Base-by-base conservation (phyloP, 2,797 vertebrate species). In the Paguma larvata region DNA sequence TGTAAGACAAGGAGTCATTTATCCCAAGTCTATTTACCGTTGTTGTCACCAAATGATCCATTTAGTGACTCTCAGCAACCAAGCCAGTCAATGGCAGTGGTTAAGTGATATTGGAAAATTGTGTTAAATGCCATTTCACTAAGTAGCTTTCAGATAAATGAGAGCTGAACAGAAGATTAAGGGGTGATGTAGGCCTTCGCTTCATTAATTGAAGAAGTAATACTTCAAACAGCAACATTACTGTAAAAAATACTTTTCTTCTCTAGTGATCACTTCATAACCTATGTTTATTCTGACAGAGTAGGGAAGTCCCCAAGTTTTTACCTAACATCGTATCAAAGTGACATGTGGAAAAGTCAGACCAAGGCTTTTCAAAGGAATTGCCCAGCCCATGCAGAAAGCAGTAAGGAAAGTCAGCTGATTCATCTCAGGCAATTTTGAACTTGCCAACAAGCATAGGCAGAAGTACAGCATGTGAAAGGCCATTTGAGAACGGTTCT, bases 361-460 rank as follows among this genome's bases (percentile, higher is more conserved):
- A 89, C 9, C 9, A 46, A 56, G 7, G 1, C 25, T 85, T 96
- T 92, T 83, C 68, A 95, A 67, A 96, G 59, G 75, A 95, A 91
- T 86, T 80, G 21, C 92, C 92, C 79, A 27, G 65, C 82, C 75
- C 94, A 75, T 27, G 63, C 46, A 97, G 30, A 94, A 94, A 91
- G 83, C 83, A 94, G 68, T 16, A 63, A 59, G 44, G 72, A 84
- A 77, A 95, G 70, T 94, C 93, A 78, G 19, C 79, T 97, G 96
- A 97, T 89, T 96, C 75, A 87, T 82, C 30, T 23, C 4, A 4
- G 51, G 59, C 62, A 68, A 85, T 93, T 87, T 77, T 94, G 25
- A 97, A 95, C 73, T 95, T 68, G 53, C 38, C 70, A 91, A 77
- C 91, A 97, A 95, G 95, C 48, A 91, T 56, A 79, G 85, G 68